A percentile compares a stretch with the other conserved stretches of the same genome.
phyloP scores from a whole-genome alignment of 1,140 invertebrate genomes.

The Melipona quadrifasciata region DNA sequence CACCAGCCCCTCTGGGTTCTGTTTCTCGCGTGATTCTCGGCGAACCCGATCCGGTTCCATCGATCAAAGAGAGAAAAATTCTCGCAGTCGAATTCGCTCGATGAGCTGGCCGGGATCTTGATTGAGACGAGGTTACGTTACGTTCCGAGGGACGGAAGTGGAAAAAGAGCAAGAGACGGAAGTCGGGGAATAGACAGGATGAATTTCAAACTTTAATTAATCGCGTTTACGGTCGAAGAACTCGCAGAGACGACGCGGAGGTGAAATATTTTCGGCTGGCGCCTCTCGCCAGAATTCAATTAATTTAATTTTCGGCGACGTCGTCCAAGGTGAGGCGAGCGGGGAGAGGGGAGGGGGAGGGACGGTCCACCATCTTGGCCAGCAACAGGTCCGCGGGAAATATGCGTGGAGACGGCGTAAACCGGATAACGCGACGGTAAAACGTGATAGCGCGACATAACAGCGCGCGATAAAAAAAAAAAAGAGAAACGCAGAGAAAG shows the following conservation, averaged over 20 bases:
- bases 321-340: neutral
- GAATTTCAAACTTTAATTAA: neutral
- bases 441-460: neutral
- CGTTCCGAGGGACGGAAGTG: too few relatives aligned
- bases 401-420: neutral
- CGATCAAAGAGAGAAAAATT: neutral
- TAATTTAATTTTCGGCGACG: constrained; percentile 5
- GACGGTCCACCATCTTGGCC: neutral
- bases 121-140: neutral
- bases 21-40: neutral
- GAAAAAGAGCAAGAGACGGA: neutral
- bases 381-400: constrained; percentile 48
- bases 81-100: too few relatives aligned
- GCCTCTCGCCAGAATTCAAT: neutral
- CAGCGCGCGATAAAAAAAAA: neutral
- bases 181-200: neutral
- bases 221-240: neutral
- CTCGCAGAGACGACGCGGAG: too few relatives aligned
- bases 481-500: too few relatives aligned
- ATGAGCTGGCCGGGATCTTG: neutral
- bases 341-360: too few relatives aligned
- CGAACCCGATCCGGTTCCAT: neutral
- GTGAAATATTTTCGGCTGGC: constrained; percentile 19
- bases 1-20: neutral
- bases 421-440: neutral